Evolutionary conservation across 1,140 invertebrate genomes (phyloP), one percentile per base, ranked within the genome.

Genomic region (Periplaneta americana): DNA sequence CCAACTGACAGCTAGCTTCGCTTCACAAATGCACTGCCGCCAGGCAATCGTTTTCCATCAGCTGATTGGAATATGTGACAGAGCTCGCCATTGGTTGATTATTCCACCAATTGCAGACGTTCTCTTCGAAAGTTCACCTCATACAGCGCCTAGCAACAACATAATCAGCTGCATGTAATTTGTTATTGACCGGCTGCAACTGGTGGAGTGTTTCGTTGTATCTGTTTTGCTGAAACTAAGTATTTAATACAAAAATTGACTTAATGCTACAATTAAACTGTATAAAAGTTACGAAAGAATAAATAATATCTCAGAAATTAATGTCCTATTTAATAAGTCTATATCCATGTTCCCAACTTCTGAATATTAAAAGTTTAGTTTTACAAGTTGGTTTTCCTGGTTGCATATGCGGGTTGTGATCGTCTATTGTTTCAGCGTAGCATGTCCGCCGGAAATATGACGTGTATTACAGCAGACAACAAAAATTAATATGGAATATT

Each of bases 401-500:
- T 66, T 39, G 2, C n/a, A 66, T 66, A 5, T n/a, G 22, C 48
- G n/a, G 4, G 5, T 28, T 11, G 22, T 6, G 28, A 6, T n/a
- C 1, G 48, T 28, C 48, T 8, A 66, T 66, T 66, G n/a, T 66
- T 66, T 28, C 22, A 8, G 22, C 1, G 48, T 28, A 66, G 48
- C 48, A 78, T 78, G 76, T 36, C 18, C 5, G 33, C 35, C 15
- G 76, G 34, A 36, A 28, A 22, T 35, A 31, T 78, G 76, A 78
- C 76, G 76, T 78, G 76, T 78, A 78, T 3, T 34, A 33, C 79
- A 80, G 39, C 22, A 32, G 37, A 34, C 13, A 18, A 57, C n/a
- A 22, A 35, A 79, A 79, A 74, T 33, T 57, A 48, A 84, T 83
- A 97, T 97, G 95, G 95, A 97, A 87, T 96, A 94, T 87, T 92